Evolutionary conservation across 2,113 vertebrate species (phyloP), one percentile per base, ranked within the genome.

Genomic region (Chaetura pelagica): DNA sequence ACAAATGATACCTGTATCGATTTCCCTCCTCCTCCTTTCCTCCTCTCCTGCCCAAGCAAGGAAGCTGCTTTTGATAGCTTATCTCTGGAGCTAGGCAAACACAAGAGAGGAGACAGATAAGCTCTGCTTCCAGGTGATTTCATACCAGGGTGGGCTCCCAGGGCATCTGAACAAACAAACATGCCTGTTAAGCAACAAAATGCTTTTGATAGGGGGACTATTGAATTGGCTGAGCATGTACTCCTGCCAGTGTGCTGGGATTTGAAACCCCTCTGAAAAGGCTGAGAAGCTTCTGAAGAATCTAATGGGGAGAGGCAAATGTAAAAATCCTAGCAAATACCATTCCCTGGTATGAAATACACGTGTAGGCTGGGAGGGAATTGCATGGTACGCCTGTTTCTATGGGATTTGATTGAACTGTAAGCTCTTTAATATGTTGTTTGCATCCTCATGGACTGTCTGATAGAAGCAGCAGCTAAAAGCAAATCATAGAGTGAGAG

Each of bases 391-490:
- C 0, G 6, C 67, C 84, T 82, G 20, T 76, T 93, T 89, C 85
- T 44, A 55, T 7, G 27, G 76, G 64, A 75, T 80, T 72, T 84
- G 79, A 44, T 92, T 68, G 44, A 92, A 49, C 79, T 81, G 61
- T 61, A 10, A 67, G 35, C 40, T 88, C 52, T 91, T 77, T 67
- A 72, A 46, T 81, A 34, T 55, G 24, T 86, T 86, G 59, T 80
- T 83, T 91, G 69, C 85, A 68, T 92, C 57, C 57, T 95, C 0
- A 0, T 75, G 87, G 75, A 81, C 30, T n/a, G 75, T 12, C 66
- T 90, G 75, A 63, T 77, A 85, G 86, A 89, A 93, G 73, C 64
- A 92, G 76, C 19, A 13, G 83, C 92, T 96, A 88, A 90, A 86
- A 90, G 69, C 79, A 87, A 68, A 89, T 67, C 29, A 7, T 16